Percentiles rank a stretch among this genome's conserved stretches.
phyloP scores from a whole-genome alignment of 2,888 invertebrate genomes.

The Euplexia lucipara region DNA sequence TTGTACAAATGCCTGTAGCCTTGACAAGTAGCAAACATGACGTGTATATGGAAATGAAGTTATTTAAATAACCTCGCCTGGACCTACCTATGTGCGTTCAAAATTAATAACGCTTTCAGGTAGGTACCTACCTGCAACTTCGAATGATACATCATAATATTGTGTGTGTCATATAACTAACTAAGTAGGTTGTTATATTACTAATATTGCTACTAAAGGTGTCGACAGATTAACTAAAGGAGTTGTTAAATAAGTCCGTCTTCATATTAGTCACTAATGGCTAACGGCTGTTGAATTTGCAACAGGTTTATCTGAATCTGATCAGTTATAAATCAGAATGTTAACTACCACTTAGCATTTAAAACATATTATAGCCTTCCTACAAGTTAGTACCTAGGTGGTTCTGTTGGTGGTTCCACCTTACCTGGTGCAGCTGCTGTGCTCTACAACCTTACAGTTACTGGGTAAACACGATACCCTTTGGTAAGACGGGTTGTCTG shows the following conservation, averaged over 20 bases:
- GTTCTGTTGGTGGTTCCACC: too few species aligned
- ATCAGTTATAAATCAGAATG: neutral
- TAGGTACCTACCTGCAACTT: constrained; percentile 4
- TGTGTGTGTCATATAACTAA: constrained; percentile 13
- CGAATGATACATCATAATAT: constrained; percentile 27
- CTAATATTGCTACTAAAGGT: constrained; percentile 8
- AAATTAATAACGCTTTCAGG: constrained; percentile 15
- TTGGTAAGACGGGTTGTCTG: too few species aligned
- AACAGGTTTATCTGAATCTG: constrained; percentile 11
- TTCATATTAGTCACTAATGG: constrained; percentile 30
- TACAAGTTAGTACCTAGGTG: too few species aligned
- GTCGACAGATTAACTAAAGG: constrained; percentile 25
- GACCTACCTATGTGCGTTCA: constrained; percentile 35
- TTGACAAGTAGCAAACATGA: constrained; percentile 67
- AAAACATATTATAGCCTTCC: too few species aligned
- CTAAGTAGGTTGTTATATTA: constrained; percentile 15
- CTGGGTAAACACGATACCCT: too few species aligned
- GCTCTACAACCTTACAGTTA: too few species aligned
- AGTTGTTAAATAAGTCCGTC: neutral
- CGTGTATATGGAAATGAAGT: constrained; percentile 70
- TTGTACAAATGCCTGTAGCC: constrained; percentile 57
- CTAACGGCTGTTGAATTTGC: neutral
- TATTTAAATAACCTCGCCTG: constrained; percentile 61
- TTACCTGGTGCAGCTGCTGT: too few species aligned
- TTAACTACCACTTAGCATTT: too few species aligned